Conservation (phyloP, 1,140 invertebrate species). For the Drosophila navojoa region DNA sequence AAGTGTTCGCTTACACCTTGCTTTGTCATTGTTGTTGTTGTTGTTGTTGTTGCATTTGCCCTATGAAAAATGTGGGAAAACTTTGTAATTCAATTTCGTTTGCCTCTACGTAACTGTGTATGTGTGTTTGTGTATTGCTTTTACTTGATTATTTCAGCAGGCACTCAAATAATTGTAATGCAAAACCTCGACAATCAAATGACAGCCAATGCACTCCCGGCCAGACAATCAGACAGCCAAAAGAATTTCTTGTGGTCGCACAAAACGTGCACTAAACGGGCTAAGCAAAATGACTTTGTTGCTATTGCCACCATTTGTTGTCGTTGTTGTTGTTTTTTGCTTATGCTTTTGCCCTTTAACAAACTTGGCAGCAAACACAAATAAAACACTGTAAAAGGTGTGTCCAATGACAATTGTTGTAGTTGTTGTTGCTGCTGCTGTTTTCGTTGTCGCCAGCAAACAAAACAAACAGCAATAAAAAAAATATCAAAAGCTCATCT, state of each 20-base stretch:
- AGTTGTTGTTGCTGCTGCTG: constrained; percentile 9
- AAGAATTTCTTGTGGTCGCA: constrained; percentile 76
- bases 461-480: constrained; percentile 2
- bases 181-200: constrained; percentile 79
- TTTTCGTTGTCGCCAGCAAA: constrained; percentile 12
- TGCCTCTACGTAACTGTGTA: constrained; percentile 3
- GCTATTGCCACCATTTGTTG: constrained; percentile 12
- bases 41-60: constrained; percentile 28
- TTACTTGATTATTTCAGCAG: constrained; percentile 56
- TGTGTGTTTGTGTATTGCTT: constrained; percentile 31
- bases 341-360: constrained; percentile 45
- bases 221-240: constrained; percentile 31
- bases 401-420: constrained; percentile 48
- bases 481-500: constrained; percentile 30
- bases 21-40: constrained; percentile 32
- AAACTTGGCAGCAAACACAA: constrained; percentile 41
- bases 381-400: constrained; percentile 41
- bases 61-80: constrained; percentile 77
- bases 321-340: background rate
- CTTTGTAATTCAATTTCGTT: constrained; percentile 77
- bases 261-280: constrained; percentile 72
- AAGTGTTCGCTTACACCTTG: constrained; percentile 78
- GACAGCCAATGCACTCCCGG: constrained; percentile 59
- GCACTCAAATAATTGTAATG: constrained; percentile 70
- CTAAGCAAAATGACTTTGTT: constrained; percentile 28